These are phyloP conservation scores for Macaria notata DNA, from an alignment of 2,888 invertebrate genomes.

Conservation along the genomic window DNA sequence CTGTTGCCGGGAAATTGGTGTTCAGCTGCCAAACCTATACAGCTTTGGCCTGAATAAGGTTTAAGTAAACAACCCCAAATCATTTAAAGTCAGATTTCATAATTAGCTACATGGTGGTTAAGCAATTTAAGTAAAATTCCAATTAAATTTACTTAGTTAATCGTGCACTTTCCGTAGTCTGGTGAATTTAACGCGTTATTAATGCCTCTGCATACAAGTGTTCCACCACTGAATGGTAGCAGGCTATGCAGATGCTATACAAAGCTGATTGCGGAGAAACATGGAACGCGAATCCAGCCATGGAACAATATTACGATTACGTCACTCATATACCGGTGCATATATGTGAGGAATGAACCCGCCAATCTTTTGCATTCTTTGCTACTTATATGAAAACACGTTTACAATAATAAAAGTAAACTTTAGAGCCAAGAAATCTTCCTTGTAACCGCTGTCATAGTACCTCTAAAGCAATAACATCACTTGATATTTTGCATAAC, in stretches of 20 bases:
- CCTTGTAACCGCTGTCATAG: no score
- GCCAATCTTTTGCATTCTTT: slow-evolving; percentile 65
- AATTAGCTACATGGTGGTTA: no score
- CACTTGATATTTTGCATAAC: slow-evolving; percentile 1
- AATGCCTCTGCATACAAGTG: slow-evolving; percentile 39
- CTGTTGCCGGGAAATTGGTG: slow-evolving; percentile 8
- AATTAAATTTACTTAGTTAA: no score
- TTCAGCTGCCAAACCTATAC: background rate
- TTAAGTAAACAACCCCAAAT: no score
- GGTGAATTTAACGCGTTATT: slow-evolving; percentile 38
- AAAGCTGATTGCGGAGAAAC: slow-evolving; percentile 54
- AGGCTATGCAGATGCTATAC: slow-evolving; percentile 46
- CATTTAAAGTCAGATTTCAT: no score
- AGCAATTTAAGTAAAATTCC: no score
- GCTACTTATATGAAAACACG: slow-evolving; percentile 77
- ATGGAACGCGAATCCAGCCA: slow-evolving; percentile 57
- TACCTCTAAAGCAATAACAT: no score
- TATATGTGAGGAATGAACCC: slow-evolving; percentile 61
- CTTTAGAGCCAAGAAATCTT: no score
- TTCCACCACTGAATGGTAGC: slow-evolving; percentile 43
- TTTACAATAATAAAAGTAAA: slow-evolving; percentile 42
- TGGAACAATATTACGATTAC: slow-evolving; percentile 67
- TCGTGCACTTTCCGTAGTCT: slow-evolving; percentile 1
- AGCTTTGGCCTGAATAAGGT: no score
- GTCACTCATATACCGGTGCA: slow-evolving; percentile 67